These are phyloP conservation scores for Plectropomus leopardus DNA, from an alignment of 2,113 vertebrate species.

Conservation along the genomic window DNA sequence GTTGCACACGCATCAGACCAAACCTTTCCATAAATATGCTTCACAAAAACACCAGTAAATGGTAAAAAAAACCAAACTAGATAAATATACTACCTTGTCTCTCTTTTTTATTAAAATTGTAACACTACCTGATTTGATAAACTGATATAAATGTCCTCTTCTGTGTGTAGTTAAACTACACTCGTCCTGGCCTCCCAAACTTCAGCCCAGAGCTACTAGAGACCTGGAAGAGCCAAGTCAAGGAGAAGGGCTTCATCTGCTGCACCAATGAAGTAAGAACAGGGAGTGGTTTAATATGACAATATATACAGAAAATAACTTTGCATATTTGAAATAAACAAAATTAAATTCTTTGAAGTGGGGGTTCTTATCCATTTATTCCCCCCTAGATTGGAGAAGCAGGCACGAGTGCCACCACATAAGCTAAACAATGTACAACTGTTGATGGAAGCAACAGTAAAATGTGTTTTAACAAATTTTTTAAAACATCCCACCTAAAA, in stretches of 20 bases:
- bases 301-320: background rate
- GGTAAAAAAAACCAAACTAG: background rate
- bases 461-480: no score
- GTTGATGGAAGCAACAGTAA: no score
- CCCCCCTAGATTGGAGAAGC: no score
- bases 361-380: no score
- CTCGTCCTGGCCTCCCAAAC: constrained; percentile 95
- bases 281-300: background rate
- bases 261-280: constrained; percentile 94
- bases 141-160: constrained; percentile 29
- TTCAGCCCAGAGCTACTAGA: constrained; percentile 93
- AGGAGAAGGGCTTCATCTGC: constrained; percentile 96
- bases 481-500: no score
- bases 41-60: background rate
- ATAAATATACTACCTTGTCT: background rate
- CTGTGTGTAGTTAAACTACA: constrained; percentile 93
- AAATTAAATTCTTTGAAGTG: background rate
- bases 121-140: background rate
- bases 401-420: no score
- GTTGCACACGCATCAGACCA: background rate
- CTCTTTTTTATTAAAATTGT: background rate
- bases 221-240: constrained; percentile 95
- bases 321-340: background rate
- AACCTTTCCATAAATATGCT: background rate
- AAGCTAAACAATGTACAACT: no score